Percentiles rank a stretch among this genome's conserved stretches.
phyloP scores from a whole-genome alignment of 2,888 invertebrate species.

The Silvanus unidentatus region DNA sequence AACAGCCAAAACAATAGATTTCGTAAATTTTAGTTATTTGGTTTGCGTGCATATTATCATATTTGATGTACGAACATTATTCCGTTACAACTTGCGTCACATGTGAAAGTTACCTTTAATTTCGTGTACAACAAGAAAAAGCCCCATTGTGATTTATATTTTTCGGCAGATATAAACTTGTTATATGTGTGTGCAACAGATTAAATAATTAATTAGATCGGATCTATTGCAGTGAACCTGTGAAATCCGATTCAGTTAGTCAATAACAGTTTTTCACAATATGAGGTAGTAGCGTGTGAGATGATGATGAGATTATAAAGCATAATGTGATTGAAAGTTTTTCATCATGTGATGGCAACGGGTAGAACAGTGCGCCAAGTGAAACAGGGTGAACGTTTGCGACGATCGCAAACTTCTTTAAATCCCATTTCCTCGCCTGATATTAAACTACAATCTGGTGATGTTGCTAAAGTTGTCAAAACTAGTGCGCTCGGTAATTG shows the following conservation, averaged over 20 bases:
- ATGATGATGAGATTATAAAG: too few species aligned
- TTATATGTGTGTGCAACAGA: too few species aligned
- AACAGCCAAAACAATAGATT: neutral
- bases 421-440: slow-evolving; percentile 30
- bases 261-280: too few species aligned
- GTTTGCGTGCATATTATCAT: too few species aligned
- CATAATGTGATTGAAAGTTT: slow-evolving; percentile 26
- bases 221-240: too few species aligned
- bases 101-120: slow-evolving; percentile 5
- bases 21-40: too few species aligned
- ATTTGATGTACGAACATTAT: too few species aligned
- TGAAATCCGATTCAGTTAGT: too few species aligned
- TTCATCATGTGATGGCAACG: slow-evolving; percentile 61
- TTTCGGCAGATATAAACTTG: too few species aligned
- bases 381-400: slow-evolving; percentile 58
- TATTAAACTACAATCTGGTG: slow-evolving; percentile 12
- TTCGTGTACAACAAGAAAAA: neutral
- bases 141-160: too few species aligned
- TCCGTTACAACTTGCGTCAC: slow-evolving; percentile 2
- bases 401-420: slow-evolving; percentile 41
- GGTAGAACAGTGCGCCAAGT: slow-evolving; percentile 65
- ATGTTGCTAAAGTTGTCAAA: slow-evolving; percentile 25
- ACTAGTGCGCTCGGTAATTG: slow-evolving; percentile 20
- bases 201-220: too few species aligned
- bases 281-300: too few species aligned